Base-by-base conservation (phyloP, 30 jellyfish, hydroid and myxozoan genomes). In the Cassiopea andromeda region DNA sequence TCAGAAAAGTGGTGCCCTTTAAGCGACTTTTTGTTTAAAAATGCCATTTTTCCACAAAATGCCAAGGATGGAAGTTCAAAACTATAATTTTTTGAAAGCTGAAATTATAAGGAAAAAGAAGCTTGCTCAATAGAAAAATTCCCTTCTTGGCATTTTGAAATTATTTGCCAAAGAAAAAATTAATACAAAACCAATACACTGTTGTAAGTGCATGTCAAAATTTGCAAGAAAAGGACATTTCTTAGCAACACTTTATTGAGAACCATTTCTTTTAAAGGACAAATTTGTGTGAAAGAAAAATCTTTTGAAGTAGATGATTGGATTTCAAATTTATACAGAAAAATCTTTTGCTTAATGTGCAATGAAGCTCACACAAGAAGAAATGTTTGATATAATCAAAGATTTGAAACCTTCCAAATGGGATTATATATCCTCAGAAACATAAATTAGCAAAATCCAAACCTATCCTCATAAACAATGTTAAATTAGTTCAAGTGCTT, bases 11-110 rank as follows among this genome's bases (percentile, higher is more conserved):
- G 81, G 48, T 57, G 14, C 7, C 18, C 17, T 72, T 27, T n/a
- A 27, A 12, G 81, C n/a, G 8, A 72, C 4, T 43, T 72, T 19
- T 64, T 64, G 15, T 9, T 17, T 5, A 17, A 7, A 64, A 64
- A 72, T 46, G 58, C 3, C 44, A 43, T 7, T 46, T 72, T 44
- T 44, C 81, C 12, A 19, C 6, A 72, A 72, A 72, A 13, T 72
- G 48, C 58, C 58, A 72, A 46, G 81, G 60, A 72, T 8, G 81
- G 81, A 72, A 72, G 81, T 72, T 72, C 73, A 64, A 13, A 64
- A 14, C 8, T 17, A 14, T 64, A 14, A 14, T 64, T 64, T 64
- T 7, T 14, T 64, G 15, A 27, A 64, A 7, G 15, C 15, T 64
- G 6, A 5, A 5, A 17, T 17, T 7, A 5, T 2, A 5, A 27